Evolutionary conservation across 2,888 invertebrate species (phyloP).

Genomic region (Cheilosia vernalis): DNA sequence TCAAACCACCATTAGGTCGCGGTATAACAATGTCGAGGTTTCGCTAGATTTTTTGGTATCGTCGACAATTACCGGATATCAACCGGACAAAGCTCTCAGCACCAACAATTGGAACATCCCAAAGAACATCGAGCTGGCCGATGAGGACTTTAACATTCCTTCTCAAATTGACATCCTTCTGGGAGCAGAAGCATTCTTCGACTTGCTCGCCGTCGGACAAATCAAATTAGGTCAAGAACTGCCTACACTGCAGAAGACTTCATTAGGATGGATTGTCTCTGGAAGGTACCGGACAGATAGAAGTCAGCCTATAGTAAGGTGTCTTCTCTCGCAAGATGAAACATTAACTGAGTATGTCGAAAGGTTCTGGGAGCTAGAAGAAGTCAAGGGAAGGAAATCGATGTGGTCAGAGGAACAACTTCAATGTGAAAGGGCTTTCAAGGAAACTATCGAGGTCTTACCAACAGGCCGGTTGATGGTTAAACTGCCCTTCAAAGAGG

Average conservation of each 20-base stretch:
- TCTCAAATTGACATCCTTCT: constrained; percentile 10
- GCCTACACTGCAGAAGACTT: background rate
- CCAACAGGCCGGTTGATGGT: background rate
- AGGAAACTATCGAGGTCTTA: background rate
- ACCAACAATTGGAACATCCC: constrained; percentile 6
- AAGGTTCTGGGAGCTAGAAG: constrained; percentile 17
- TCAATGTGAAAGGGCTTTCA: background rate
- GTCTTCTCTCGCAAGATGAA: background rate
- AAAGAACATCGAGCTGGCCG: background rate
- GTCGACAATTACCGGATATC: constrained; percentile 2
- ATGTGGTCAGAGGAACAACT: background rate
- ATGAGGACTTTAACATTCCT: constrained; percentile 13
- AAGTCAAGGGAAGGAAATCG: background rate
- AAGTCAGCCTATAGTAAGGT: background rate
- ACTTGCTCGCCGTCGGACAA: background rate
- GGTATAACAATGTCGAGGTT: constrained; percentile 7
- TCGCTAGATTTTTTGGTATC: constrained; percentile 10
- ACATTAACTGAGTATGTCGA: background rate
- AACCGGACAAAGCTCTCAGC: constrained; percentile 8
- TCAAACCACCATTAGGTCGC: constrained; percentile 5
- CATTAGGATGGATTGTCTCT: constrained; percentile 20
- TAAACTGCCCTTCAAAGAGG: background rate
- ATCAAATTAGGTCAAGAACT: background rate
- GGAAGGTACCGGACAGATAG: background rate
- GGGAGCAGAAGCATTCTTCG: constrained; percentile 20